phyloP scores from a whole-genome alignment of 2,888 invertebrate genomes.

The Volucella bombylans region DNA sequence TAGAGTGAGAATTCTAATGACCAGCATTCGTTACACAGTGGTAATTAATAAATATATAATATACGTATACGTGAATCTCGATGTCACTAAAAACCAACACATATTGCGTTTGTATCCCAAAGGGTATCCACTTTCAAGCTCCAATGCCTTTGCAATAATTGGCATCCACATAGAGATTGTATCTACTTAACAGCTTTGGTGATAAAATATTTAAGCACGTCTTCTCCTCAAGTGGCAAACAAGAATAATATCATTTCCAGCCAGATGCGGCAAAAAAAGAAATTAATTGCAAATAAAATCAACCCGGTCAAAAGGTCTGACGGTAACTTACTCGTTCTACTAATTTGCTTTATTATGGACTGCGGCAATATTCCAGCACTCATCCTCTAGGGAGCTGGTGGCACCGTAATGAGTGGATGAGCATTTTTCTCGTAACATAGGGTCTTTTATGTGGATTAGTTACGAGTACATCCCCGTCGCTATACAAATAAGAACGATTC shows the following conservation, averaged over 20 bases:
- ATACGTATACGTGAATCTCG: background rate
- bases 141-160: background rate
- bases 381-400: background rate
- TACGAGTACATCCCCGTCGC: background rate
- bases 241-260: constrained; percentile 12
- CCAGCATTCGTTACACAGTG: background rate
- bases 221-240: constrained; percentile 7
- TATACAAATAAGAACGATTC: constrained; percentile 9
- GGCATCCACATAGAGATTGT: background rate
- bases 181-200: background rate
- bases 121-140: background rate
- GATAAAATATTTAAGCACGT: constrained; percentile 23
- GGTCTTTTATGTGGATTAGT: constrained; percentile 2
- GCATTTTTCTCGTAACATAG: background rate
- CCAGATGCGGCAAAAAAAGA: background rate
- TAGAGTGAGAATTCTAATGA: background rate
- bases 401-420: background rate
- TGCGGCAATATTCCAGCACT: background rate
- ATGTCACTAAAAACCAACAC: background rate
- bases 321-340: background rate
- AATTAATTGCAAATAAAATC: constrained; percentile 24
- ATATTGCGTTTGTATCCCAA: background rate
- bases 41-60: background rate
- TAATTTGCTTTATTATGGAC: background rate
- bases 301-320: background rate